Conservation (phyloP, 1,140 invertebrate genomes). For the Lucilia sericata region DNA sequence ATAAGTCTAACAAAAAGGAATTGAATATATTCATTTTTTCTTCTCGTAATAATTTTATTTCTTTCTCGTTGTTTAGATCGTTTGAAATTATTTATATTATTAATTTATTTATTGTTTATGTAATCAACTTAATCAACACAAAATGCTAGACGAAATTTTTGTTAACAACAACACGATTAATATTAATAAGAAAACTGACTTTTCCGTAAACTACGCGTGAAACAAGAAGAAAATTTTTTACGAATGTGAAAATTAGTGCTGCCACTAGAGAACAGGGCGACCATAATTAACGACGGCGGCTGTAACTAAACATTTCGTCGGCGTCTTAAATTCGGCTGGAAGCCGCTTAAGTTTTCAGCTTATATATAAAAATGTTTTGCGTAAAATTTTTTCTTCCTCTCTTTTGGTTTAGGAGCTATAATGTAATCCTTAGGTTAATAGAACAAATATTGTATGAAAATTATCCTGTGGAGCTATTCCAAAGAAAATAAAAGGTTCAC, state of each 20-base stretch:
- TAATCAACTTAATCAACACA: conserved; percentile 7
- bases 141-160: background rate
- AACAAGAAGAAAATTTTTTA: conserved; percentile 5
- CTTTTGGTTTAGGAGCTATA: too few species aligned
- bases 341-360: too few species aligned
- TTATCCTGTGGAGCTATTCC: too few species aligned
- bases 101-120: background rate
- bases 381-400: too few species aligned
- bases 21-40: background rate
- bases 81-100: background rate
- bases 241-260: background rate
- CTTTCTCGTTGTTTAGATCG: background rate
- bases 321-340: too few species aligned
- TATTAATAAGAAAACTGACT: conserved; percentile 6
- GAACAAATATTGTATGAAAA: too few species aligned
- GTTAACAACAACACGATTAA: background rate
- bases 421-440: too few species aligned
- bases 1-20: background rate
- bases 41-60: background rate
- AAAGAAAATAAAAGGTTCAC: too few species aligned
- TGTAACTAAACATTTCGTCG: too few species aligned
- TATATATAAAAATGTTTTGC: too few species aligned
- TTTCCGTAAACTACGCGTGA: conserved; percentile 23
- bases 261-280: too few species aligned
- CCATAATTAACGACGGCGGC: too few species aligned